Conservation (phyloP, 2,113 vertebrate genomes). For the Zapornia atra region DNA sequence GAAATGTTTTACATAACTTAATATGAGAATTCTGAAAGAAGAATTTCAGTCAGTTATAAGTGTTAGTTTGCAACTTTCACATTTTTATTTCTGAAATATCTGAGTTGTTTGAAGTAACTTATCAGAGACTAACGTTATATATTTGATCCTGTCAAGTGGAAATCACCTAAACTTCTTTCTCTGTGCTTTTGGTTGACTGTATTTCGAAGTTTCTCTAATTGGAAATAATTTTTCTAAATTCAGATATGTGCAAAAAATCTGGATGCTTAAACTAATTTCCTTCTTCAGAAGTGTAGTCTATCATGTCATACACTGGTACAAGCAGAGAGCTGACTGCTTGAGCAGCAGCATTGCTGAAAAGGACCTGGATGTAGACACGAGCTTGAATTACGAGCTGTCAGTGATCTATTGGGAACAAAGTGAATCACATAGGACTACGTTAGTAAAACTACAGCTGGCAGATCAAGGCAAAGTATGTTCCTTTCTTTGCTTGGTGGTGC, state of each 20-base stretch:
- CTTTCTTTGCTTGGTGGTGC: not conserved
- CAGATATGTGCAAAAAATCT: not conserved
- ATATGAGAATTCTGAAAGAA: not conserved
- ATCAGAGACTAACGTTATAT: not conserved
- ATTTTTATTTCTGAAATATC: not conserved
- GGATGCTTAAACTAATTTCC: not conserved
- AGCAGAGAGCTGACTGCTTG: not conserved
- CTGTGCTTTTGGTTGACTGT: not conserved
- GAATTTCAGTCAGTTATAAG: not conserved
- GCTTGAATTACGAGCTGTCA: not conserved
- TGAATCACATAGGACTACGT: accelerated
- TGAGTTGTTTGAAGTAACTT: not conserved
- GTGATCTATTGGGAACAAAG: not conserved
- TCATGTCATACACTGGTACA: not conserved
- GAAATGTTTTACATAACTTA: not conserved
- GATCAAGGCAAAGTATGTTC: not conserved
- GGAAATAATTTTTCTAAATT: not conserved
- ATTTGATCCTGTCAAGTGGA: not conserved
- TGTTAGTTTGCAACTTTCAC: not conserved
- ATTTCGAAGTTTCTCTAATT: not conserved
- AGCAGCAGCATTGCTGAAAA: not conserved
- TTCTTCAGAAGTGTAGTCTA: no score
- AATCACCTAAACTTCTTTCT: not conserved
- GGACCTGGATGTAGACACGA: not conserved
- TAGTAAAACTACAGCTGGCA: not conserved